Percentiles rank a stretch among this genome's conserved stretches.
Conservation (phyloP, 1,140 invertebrate genomes). For the Cherax quadricarinatus region DNA sequence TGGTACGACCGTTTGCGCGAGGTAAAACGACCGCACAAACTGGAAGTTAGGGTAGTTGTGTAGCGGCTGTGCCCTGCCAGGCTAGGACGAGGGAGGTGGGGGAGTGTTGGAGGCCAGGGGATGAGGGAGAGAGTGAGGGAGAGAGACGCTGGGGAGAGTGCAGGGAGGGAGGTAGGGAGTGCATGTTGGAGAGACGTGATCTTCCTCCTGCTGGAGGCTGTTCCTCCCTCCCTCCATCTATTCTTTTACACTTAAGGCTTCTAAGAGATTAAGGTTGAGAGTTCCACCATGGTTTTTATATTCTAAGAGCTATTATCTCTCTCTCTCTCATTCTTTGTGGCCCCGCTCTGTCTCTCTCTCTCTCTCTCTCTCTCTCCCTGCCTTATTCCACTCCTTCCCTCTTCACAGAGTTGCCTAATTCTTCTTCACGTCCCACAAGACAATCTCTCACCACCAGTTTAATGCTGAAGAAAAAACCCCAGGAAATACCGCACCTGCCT, state of each 20-base stretch:
- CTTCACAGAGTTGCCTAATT: too few relatives aligned
- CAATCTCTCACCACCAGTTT: too few relatives aligned
- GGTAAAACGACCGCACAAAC: conserved; percentile 40
- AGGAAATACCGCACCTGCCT: too few relatives aligned
- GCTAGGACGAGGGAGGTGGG: background rate
- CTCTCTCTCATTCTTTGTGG: too few relatives aligned
- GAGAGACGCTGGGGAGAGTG: background rate
- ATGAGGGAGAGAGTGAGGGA: conserved; percentile 1
- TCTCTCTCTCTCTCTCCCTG: background rate
- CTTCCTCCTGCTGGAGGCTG: too few relatives aligned
- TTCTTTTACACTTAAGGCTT: too few relatives aligned
- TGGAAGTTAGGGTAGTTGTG: conserved; percentile 37
- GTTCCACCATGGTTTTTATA: too few relatives aligned
- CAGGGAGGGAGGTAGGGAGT: background rate
- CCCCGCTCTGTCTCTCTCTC: background rate
- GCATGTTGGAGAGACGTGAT: too few relatives aligned
- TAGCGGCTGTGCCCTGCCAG: conserved; percentile 7
- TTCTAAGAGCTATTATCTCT: background rate
- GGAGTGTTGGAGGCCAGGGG: background rate
- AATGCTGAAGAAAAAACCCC: too few relatives aligned
- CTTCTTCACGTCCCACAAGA: background rate
- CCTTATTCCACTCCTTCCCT: background rate
- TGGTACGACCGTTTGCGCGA: conserved; percentile 38
- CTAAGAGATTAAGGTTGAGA: too few relatives aligned
- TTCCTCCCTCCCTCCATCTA: too few relatives aligned